Conservation (phyloP, 2,113 vertebrate genomes). For the Blennius ocellaris region DNA sequence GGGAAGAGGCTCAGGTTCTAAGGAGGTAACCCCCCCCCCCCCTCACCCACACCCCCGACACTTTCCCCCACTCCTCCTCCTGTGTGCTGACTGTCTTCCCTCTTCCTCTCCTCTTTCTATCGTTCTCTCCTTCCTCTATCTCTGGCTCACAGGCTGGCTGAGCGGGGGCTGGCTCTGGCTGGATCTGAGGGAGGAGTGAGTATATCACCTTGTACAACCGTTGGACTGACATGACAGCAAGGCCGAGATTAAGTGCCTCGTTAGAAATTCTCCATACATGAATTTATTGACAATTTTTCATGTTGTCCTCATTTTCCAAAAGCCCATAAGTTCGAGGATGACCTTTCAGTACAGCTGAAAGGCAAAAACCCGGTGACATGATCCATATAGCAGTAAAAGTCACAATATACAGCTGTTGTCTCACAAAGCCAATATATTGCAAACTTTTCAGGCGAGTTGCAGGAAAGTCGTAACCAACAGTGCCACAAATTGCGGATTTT, state of each 20-base stretch:
- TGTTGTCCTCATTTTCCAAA: background rate
- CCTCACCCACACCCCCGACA: too few species aligned
- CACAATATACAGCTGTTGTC: too few species aligned
- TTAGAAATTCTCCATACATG: background rate
- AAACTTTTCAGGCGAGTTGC: too few species aligned
- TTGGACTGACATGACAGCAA: background rate
- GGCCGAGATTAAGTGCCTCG: background rate
- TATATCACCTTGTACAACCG: slow-evolving; percentile 32
- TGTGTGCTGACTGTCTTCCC: background rate
- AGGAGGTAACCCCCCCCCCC: slow-evolving; percentile 74
- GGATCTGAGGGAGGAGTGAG: slow-evolving; percentile 99
- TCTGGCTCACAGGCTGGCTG: slow-evolving; percentile 87
- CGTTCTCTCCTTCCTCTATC: slow-evolving; percentile 14
- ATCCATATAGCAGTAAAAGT: too few species aligned
- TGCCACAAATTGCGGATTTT: too few species aligned
- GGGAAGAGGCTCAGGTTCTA: slow-evolving; percentile 87
- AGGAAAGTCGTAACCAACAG: too few species aligned
- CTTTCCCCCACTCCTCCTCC: too few species aligned
- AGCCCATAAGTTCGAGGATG: background rate
- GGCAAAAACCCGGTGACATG: too few species aligned
- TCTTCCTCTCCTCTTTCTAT: background rate
- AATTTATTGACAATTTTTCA: background rate
- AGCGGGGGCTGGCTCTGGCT: slow-evolving; percentile 91
- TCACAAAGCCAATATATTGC: too few species aligned
- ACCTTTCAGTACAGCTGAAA: background rate